phyloP scores from a whole-genome alignment of 2,113 vertebrate species.

The Pituophis catenifer region DNA sequence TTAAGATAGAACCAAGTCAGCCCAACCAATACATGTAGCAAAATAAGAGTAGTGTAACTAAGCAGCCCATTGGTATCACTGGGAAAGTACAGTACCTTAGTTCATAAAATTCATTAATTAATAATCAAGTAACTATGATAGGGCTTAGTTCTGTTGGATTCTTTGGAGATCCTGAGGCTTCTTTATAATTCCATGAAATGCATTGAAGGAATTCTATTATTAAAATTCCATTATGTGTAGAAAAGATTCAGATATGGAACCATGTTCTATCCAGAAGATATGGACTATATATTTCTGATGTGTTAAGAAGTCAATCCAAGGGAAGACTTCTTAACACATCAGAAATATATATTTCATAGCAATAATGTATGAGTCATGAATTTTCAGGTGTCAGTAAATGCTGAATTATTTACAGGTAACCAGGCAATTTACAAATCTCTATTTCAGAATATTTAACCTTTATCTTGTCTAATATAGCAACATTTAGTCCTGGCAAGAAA shows the following conservation, averaged over 20 bases:
- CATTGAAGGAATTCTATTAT: neutral
- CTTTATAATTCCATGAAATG: neutral
- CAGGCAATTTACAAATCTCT: constrained; percentile 44
- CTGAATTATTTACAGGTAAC: constrained; percentile 51
- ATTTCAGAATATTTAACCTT: constrained; percentile 52
- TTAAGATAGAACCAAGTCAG: neutral
- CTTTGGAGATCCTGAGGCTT: neutral
- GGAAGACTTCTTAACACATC: neutral
- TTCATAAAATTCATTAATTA: neutral
- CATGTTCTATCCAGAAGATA: neutral
- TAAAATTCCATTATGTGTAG: neutral
- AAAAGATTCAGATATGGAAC: neutral
- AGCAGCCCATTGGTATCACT: no score
- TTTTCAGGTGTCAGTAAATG: constrained; percentile 54
- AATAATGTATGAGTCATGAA: constrained; percentile 47
- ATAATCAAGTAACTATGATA: neutral
- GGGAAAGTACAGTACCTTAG: neutral
- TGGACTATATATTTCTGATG: neutral
- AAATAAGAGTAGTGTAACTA: neutral
- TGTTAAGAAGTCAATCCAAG: neutral
- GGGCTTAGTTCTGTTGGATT: neutral
- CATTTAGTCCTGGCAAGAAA: constrained; percentile 63
- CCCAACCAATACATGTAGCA: neutral
- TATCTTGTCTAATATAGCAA: constrained; percentile 43
- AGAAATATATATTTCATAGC: constrained; percentile 13